phyloP scores from a whole-genome alignment of 1,140 invertebrate species.

The Drosophila novamexicana region DNA sequence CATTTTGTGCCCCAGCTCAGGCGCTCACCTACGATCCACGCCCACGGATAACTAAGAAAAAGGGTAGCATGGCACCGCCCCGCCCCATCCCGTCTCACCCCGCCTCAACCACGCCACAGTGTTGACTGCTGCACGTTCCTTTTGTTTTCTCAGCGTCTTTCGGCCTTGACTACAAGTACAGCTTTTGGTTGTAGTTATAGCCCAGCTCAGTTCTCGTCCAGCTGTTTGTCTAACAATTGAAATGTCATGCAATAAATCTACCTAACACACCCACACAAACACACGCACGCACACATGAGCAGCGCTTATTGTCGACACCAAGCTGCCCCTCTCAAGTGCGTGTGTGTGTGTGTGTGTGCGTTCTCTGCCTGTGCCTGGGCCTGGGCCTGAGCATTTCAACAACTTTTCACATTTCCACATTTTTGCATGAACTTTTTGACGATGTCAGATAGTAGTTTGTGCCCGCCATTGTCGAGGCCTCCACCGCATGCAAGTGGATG shows the following conservation, averaged over 20 bases:
- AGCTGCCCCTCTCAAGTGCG: conserved; percentile 1
- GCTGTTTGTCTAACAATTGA: conserved; percentile 82
- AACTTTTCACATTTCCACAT: conserved; percentile 81
- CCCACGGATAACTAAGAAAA: not conserved
- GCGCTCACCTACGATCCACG: conserved; percentile 11
- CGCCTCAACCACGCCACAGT: conserved; percentile 1
- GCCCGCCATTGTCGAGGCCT: conserved; percentile 49
- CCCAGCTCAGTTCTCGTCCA: conserved; percentile 63
- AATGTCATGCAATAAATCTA: conserved; percentile 82
- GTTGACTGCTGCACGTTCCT: conserved; percentile 6
- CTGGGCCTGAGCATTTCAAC: conserved; percentile 66
- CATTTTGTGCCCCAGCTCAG: conserved; percentile 52
- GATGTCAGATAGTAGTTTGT: conserved; percentile 78
- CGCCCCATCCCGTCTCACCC: not conserved
- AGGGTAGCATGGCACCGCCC: not conserved
- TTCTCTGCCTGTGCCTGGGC: conserved; percentile 38
- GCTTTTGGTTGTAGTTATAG: conserved; percentile 54
- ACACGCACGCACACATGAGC: conserved; percentile 1
- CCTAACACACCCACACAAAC: conserved; percentile 33
- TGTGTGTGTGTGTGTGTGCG: conserved; percentile 19
- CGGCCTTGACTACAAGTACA: conserved; percentile 66
- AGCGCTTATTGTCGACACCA: conserved; percentile 12
- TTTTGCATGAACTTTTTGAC: conserved; percentile 82
- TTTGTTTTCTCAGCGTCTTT: conserved; percentile 50
- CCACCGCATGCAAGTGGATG: conserved; percentile 15